Evolutionary conservation across 2,888 invertebrate genomes (phyloP), one percentile per base, ranked within the genome.

Genomic region (Amphipoea lucens): DNA sequence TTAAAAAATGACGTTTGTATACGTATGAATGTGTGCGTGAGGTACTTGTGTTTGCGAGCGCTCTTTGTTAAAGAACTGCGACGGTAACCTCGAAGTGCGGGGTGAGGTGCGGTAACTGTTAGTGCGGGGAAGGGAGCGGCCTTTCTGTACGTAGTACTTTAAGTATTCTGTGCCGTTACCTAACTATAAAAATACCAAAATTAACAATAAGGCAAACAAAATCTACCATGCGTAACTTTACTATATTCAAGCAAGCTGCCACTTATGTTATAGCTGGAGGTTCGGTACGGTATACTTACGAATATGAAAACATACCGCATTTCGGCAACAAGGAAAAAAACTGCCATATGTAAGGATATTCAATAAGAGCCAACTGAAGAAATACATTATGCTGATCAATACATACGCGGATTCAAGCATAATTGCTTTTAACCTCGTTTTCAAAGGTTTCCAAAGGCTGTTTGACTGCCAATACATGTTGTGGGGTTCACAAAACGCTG

Each of bases 391-490:
- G 29, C 45, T 63, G 63, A 80, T 84, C 74, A 79, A 86, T 85
- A 77, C 76, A 82, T 86, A 74, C 77, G 40, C 66, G 65, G 40
- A 73, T 83, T 85, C 42, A 80, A 70, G 72, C 84, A 87, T 88
- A 90, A 90, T 90, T 89, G 88, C 80, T 88, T 83, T 88, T 89
- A 87, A 89, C 88, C 86, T 87, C 84, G 45, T 91, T 83, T 83
- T 87, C 85, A 88, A 88, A 90, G 79, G 83, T 86, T 86, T 82
- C 87, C 78, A 88, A 90, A 91, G 83, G 87, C 88, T 84, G 85
- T 88, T 88, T 88, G 88, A 89, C 88, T 89, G 72, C 81, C 86
- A 85, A 88, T 87, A 88, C 86, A 82, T 85, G 82, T 88, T 83
- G 89, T 84, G 82, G 84, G 79, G 76, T 80, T 87, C 84, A 78